Percentiles rank a stretch among this genome's conserved stretches.
Conservation (phyloP, 2,888 invertebrate species). For the Xestia rhomboidea region DNA sequence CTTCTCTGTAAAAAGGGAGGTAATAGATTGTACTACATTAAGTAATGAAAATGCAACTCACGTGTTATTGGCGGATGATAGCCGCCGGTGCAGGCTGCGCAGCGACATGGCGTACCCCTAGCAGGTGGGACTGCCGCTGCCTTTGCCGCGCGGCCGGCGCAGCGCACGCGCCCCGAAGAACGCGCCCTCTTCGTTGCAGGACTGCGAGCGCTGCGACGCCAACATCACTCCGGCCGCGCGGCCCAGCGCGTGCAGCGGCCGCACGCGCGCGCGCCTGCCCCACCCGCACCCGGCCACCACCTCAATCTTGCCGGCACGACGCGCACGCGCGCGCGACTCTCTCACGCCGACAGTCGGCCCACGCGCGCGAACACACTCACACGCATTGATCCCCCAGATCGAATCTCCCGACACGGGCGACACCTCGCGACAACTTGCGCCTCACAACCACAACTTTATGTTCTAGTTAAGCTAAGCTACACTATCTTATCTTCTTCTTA, state of each 20-base stretch:
- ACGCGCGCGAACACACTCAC: constrained; percentile 59
- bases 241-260: constrained; percentile 87
- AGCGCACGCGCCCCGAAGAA: constrained; percentile 90
- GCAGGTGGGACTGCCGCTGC: constrained; percentile 91
- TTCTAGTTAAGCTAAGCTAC: constrained; percentile 55
- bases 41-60: constrained; percentile 78
- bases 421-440: constrained; percentile 59
- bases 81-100: constrained; percentile 92
- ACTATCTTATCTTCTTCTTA: constrained; percentile 72
- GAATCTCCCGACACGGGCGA: constrained; percentile 44
- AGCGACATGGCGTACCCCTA: constrained; percentile 92
- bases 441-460: constrained; percentile 73
- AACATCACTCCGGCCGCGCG: constrained; percentile 88
- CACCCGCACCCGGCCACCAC: constrained; percentile 89
- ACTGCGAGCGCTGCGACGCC: constrained; percentile 89
- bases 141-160: constrained; percentile 91
- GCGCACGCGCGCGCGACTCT: constrained; percentile 70
- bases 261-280: constrained; percentile 90
- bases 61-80: constrained; percentile 91
- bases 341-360: constrained; percentile 67
- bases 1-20: neutral
- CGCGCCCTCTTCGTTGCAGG: constrained; percentile 90
- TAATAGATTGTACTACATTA: neutral
- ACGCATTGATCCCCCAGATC: constrained; percentile 68
- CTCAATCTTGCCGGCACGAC: constrained; percentile 86